Evolutionary conservation across 2,888 invertebrate genomes (phyloP), one percentile per base, ranked within the genome.

Genomic region (Melanotus villosus): DNA sequence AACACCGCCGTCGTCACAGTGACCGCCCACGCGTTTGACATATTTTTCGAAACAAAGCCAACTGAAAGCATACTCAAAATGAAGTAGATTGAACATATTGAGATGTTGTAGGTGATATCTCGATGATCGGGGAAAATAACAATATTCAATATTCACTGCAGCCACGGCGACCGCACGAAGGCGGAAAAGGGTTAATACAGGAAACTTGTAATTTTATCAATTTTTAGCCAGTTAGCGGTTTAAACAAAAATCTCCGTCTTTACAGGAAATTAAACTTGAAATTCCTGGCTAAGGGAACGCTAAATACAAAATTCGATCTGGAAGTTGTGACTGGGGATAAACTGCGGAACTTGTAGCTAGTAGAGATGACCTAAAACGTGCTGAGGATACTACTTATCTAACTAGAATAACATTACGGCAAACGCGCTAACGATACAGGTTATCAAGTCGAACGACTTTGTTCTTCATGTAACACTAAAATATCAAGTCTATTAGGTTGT

Each of bases 341-440:
- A 43, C 19, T 19, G 19, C 43, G 10, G 10, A 43, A 43, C 43
- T 43, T 43, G 19, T 43, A 43, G 43, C 43, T 43, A n/a, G 18
- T 19, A 10, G 43, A 18, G 43, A 43, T 19, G 43, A 43, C 43
- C 43, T 19, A 43, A 43, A 43, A 43, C 43, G 43, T 43, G 43
- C 19, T 43, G 43, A 19, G 19, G 43, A 43, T 43, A 43, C 43
- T 19, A 19, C 43, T 43, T 43, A 43, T 19, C 43, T 19, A 43
- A n/a, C 19, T 43, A 43, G 7, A 43, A 43, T 43, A 43, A 18
- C 43, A 19, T 43, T 43, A 43, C 43, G 43, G 43, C 19, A 19
- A 43, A 34, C 12, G 3, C 34, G 9, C 43, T 43, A 19, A 43
- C 19, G 19, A 18, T 43, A 43, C 18, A 10, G 19, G 18, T 43